Evolutionary conservation across 2,888 invertebrate species (phyloP).

Genomic region (Acronicta alni): DNA sequence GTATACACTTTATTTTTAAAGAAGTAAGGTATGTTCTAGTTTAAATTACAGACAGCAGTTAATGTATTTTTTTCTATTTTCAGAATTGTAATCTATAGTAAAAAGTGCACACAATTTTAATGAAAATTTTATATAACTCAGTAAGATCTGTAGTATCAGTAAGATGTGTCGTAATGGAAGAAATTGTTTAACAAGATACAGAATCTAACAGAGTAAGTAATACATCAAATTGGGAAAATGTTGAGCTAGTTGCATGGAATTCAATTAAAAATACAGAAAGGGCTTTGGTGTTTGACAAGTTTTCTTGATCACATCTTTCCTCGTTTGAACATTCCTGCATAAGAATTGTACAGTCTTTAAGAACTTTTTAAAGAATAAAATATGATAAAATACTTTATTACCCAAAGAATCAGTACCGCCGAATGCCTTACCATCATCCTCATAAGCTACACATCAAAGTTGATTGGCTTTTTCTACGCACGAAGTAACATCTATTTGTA

Average conservation of each 20-base stretch:
- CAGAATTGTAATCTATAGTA: slow-evolving; percentile 7
- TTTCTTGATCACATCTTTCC: no score
- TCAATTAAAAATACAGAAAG: no score
- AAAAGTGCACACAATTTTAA: slow-evolving; percentile 20
- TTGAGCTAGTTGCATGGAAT: no score
- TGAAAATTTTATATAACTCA: slow-evolving; percentile 4
- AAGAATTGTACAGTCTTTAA: no score
- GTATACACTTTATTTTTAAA: slow-evolving; percentile 28
- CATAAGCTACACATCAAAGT: slow-evolving; percentile 47
- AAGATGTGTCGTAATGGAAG: no score
- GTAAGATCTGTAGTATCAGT: neutral
- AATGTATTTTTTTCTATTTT: slow-evolving; percentile 9
- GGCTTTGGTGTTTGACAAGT: no score
- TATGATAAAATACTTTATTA: slow-evolving; percentile 30
- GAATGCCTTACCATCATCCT: slow-evolving; percentile 35
- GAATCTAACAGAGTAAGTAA: no score
- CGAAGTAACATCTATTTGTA: slow-evolving; percentile 45
- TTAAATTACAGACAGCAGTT: neutral
- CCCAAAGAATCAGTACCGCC: slow-evolving; percentile 35
- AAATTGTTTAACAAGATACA: no score
- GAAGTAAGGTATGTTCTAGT: slow-evolving; percentile 11
- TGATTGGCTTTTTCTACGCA: slow-evolving; percentile 49
- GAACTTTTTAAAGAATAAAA: neutral
- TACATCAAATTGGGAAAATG: no score
- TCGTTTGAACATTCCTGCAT: no score